These are phyloP conservation scores for Cyanoderma ruficeps DNA, from an alignment of 2,113 vertebrate species.

Conservation along the genomic window DNA sequence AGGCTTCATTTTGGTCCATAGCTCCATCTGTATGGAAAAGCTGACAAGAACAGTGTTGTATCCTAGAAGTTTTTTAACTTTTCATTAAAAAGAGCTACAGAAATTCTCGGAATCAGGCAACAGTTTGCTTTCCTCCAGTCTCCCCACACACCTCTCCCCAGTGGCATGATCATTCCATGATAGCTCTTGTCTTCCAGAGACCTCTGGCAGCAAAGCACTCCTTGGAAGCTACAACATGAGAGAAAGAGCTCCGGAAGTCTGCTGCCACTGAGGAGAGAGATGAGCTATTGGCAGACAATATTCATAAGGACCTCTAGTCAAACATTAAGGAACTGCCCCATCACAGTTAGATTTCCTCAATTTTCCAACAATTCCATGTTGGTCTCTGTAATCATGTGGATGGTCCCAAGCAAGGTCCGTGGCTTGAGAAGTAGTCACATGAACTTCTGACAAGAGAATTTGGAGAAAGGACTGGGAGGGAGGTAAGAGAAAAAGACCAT, in stretches of 20 bases:
- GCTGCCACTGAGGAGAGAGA: not conserved
- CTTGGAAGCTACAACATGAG: not conserved
- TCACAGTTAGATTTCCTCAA: not conserved
- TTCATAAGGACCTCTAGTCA: not conserved
- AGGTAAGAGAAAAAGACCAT: not conserved
- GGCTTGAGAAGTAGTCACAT: constrained; percentile 3
- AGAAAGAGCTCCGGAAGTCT: not conserved
- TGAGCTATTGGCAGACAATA: not conserved
- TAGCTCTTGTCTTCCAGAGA: not conserved
- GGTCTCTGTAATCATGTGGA: not conserved
- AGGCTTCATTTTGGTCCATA: not conserved
- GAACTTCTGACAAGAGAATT: not conserved
- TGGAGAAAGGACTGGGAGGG: not conserved
- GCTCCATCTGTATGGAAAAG: not conserved
- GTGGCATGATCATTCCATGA: not conserved
- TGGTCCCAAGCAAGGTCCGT: not conserved
- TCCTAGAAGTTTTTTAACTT: not conserved
- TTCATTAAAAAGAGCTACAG: not conserved
- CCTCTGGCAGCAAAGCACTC: not conserved
- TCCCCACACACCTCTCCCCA: not conserved
- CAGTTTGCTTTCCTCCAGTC: not conserved
- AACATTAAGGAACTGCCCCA: not conserved
- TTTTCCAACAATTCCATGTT: not conserved
- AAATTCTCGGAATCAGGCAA: not conserved
- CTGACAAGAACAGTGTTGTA: not conserved